Evolutionary conservation across 2,113 vertebrate genomes (phyloP).

Genomic region (Austrofundulus limnaeus): DNA sequence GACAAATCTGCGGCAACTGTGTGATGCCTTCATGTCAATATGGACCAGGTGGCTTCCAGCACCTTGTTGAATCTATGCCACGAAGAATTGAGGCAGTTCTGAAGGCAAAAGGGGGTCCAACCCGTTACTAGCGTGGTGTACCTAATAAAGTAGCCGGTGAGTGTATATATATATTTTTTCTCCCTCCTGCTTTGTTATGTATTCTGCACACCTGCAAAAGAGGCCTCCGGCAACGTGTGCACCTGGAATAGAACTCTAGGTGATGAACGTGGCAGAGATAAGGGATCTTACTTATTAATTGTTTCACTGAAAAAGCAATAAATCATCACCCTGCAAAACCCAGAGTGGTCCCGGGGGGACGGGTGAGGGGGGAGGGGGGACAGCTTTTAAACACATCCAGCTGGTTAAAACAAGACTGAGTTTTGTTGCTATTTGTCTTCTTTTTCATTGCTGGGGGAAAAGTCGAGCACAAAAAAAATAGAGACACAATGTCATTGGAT

Average conservation of each 20-base stretch:
- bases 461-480: constrained; percentile 2
- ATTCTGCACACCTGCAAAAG: constrained; percentile 25
- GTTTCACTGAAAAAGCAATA: constrained; percentile 8
- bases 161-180: constrained; percentile 12
- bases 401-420: background rate
- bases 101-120: no score
- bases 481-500: constrained; percentile 1
- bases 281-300: constrained; percentile 10
- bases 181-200: constrained; percentile 15
- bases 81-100: no score
- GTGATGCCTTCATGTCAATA: no score
- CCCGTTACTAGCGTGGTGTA: no score
- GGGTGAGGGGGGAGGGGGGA: no score
- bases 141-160: no score
- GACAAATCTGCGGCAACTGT: no score
- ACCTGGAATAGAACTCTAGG: constrained; percentile 27
- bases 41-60: no score
- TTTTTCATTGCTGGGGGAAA: constrained; percentile 8
- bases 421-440: background rate
- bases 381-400: background rate
- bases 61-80: no score
- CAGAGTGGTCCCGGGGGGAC: background rate
- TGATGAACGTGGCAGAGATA: constrained; percentile 6
- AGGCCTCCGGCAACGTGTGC: constrained; percentile 9
- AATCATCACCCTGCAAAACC: constrained; percentile 8